Percentiles rank a stretch among this genome's conserved stretches.
phyloP scores from a whole-genome alignment of 2,888 invertebrate genomes.

The Barypeithes pellucidus region DNA sequence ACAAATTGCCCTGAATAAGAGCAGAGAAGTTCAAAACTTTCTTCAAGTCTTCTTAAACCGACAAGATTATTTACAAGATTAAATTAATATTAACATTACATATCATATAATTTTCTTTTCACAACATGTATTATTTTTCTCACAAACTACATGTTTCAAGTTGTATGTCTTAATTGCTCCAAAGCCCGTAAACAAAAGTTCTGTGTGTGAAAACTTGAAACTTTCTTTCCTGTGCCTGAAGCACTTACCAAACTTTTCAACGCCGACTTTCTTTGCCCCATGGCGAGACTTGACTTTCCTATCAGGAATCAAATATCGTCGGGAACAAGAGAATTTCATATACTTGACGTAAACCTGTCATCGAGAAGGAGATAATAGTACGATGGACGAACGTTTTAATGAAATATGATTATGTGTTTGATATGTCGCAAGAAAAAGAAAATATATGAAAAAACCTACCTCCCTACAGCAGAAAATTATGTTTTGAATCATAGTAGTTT shows the following conservation, averaged over 20 bases:
- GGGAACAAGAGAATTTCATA: conserved; percentile 39
- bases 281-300: conserved; percentile 45
- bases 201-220: conserved; percentile 45
- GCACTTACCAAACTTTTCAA: conserved; percentile 35
- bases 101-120: neutral
- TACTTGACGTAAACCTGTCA: conserved; percentile 25
- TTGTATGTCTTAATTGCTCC: conserved; percentile 41
- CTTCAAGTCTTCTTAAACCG: no score
- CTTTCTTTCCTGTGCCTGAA: conserved; percentile 41
- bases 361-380: neutral
- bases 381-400: conserved; percentile 3
- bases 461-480: no score
- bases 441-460: no score
- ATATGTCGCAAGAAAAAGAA: no score
- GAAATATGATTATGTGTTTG: conserved; percentile 10
- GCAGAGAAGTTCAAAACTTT: no score
- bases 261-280: conserved; percentile 41
- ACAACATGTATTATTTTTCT: conserved; percentile 3
- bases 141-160: conserved; percentile 26
- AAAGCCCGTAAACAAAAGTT: conserved; percentile 39
- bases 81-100: neutral
- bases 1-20: no score
- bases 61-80: neutral
- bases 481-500: no score
- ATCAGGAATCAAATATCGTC: conserved; percentile 46